Conservation (phyloP, 2,888 invertebrate species). For the Phortica okadai region DNA sequence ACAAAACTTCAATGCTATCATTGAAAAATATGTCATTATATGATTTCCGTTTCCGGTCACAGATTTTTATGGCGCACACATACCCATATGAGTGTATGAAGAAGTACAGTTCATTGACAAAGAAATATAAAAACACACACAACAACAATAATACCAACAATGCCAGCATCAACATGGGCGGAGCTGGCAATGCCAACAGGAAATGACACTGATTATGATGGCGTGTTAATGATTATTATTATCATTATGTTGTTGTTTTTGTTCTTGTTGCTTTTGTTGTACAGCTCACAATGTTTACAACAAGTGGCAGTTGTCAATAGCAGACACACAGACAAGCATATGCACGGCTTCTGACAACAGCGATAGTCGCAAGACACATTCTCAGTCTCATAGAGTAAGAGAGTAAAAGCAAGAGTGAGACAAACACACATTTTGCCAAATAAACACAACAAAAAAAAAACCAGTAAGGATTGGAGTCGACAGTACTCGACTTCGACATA, state of each 20-base stretch:
- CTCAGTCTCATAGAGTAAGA: too few relatives aligned
- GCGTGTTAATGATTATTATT: slow-evolving; percentile 8
- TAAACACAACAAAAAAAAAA: too few relatives aligned
- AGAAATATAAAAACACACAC: too few relatives aligned
- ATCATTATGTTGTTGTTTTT: not conserved
- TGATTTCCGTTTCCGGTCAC: slow-evolving; percentile 57
- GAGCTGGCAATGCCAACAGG: not conserved
- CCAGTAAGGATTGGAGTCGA: too few relatives aligned
- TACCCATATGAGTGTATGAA: not conserved
- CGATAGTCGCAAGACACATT: too few relatives aligned
- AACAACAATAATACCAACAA: not conserved
- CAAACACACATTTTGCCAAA: too few relatives aligned
- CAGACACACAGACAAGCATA: not conserved
- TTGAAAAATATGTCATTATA: not conserved
- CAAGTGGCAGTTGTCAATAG: not conserved
- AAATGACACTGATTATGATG: slow-evolving; percentile 7
- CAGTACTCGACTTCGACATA: too few relatives aligned
- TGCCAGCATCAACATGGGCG: not conserved
- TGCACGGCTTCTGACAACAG: not conserved
- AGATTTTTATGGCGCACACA: slow-evolving; percentile 48
- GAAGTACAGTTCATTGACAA: not conserved
- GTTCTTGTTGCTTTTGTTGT: too few relatives aligned
- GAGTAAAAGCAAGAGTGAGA: too few relatives aligned
- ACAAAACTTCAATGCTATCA: not conserved
- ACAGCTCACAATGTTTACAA: not conserved